Conservation (phyloP, 1,140 invertebrate species). For the Coptotermes formosanus region DNA sequence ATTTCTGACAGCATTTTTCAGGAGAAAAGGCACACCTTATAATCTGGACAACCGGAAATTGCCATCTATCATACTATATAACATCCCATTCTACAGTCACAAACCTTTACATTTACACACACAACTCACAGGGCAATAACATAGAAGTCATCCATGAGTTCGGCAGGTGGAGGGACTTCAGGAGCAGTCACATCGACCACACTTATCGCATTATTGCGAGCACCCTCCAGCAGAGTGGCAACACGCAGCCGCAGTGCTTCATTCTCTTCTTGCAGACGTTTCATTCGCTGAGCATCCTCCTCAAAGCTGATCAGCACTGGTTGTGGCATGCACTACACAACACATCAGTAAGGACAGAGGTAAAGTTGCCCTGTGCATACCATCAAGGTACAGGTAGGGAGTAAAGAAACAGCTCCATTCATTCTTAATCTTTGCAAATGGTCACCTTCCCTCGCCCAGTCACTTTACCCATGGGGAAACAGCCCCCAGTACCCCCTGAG, state of each 20-base stretch:
- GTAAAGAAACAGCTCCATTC: too few species aligned
- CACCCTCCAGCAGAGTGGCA: conserved; percentile 42
- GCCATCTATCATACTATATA: too few species aligned
- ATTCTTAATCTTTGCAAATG: too few species aligned
- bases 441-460: background rate
- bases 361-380: too few species aligned
- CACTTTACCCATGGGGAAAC: too few species aligned
- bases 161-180: conserved; percentile 63
- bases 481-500: too few species aligned
- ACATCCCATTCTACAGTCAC: too few species aligned
- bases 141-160: conserved; percentile 89
- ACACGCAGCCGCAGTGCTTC: conserved; percentile 62
- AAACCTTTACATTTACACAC: too few species aligned
- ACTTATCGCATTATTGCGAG: conserved; percentile 40
- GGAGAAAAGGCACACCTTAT: too few species aligned
- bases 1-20: too few species aligned
- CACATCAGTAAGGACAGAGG: background rate
- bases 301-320: conserved; percentile 83
- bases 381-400: too few species aligned
- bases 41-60: too few species aligned
- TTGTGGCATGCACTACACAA: conserved; percentile 69
- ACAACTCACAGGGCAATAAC: conserved; percentile 77
- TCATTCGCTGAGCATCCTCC: conserved; percentile 76
- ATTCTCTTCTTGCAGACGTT: conserved; percentile 82
- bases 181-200: conserved; percentile 57